phyloP scores from a whole-genome alignment of 2,888 invertebrate species.

The Ephialtes manifestator region DNA sequence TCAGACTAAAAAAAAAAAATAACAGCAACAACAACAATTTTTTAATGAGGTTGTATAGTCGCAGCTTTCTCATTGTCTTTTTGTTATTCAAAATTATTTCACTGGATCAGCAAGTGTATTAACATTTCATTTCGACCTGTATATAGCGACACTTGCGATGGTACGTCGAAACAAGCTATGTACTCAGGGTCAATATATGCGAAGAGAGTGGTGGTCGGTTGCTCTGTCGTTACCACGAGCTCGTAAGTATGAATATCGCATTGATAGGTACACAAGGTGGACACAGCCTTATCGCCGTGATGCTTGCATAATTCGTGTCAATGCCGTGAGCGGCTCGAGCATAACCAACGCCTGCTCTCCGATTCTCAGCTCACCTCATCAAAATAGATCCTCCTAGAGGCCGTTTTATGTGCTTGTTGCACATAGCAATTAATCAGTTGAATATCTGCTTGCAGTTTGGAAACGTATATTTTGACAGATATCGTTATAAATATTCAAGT shows the following conservation, averaged over 20 bases:
- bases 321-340: slow-evolving; percentile 56
- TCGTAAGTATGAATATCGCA: slow-evolving; percentile 60
- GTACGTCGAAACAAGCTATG: neutral
- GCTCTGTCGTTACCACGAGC: slow-evolving; percentile 43
- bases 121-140: neutral
- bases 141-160: neutral
- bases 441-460: neutral
- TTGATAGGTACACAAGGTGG: slow-evolving; percentile 9
- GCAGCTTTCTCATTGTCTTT: no score
- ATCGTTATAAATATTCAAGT: neutral
- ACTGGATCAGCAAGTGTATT: neutral
- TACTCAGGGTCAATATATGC: slow-evolving; percentile 48
- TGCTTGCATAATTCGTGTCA: slow-evolving; percentile 67
- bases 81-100: neutral
- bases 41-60: no score
- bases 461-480: neutral
- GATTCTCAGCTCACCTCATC: slow-evolving; percentile 52
- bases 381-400: slow-evolving; percentile 60
- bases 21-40: no score
- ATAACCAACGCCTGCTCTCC: slow-evolving; percentile 39
- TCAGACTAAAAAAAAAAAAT: no score
- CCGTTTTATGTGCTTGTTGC: neutral
- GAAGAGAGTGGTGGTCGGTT: slow-evolving; percentile 5
- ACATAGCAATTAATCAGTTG: neutral
- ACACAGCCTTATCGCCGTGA: slow-evolving; percentile 58